Percentiles rank a stretch among this genome's conserved stretches.
Evolutionary conservation across 1,140 invertebrate genomes (phyloP).

Genomic region (Nixonia krombeini): DNA sequence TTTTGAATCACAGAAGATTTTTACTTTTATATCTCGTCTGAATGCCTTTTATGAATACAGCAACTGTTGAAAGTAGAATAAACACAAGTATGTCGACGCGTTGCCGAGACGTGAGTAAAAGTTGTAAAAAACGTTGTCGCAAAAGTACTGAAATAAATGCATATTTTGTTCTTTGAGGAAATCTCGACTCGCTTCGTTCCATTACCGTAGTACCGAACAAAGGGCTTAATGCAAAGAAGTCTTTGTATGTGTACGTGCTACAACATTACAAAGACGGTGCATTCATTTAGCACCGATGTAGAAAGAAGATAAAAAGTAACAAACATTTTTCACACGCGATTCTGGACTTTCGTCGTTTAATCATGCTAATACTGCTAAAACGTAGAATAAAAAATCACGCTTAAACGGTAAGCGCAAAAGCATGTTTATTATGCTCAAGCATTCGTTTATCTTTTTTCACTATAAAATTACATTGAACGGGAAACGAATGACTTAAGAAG

Average conservation of each 20-base stretch:
- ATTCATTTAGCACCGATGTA: background rate
- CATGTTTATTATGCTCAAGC: too few species aligned
- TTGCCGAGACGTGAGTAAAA: too few species aligned
- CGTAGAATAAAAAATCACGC: too few species aligned
- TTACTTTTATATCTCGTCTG: too few species aligned
- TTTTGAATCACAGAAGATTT: too few species aligned
- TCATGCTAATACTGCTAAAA: background rate
- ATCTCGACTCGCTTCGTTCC: background rate
- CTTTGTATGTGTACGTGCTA: background rate
- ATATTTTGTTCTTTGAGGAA: conserved; percentile 39
- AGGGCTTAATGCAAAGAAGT: background rate
- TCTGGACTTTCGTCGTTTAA: background rate
- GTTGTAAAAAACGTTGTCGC: conserved; percentile 11
- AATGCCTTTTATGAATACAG: too few species aligned
- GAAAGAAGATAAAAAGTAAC: background rate
- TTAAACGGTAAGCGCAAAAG: too few species aligned
- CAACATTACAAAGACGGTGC: background rate
- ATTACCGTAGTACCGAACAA: background rate
- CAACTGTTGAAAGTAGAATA: too few species aligned
- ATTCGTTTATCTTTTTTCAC: too few species aligned
- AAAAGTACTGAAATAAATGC: conserved; percentile 30
- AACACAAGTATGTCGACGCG: too few species aligned
- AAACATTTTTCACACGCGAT: background rate
- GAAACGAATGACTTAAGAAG: too few species aligned
- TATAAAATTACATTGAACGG: too few species aligned